Evolutionary conservation across 2,113 vertebrate species (phyloP), one percentile per base, ranked within the genome.

Genomic region (Oreamnos americanus): DNA sequence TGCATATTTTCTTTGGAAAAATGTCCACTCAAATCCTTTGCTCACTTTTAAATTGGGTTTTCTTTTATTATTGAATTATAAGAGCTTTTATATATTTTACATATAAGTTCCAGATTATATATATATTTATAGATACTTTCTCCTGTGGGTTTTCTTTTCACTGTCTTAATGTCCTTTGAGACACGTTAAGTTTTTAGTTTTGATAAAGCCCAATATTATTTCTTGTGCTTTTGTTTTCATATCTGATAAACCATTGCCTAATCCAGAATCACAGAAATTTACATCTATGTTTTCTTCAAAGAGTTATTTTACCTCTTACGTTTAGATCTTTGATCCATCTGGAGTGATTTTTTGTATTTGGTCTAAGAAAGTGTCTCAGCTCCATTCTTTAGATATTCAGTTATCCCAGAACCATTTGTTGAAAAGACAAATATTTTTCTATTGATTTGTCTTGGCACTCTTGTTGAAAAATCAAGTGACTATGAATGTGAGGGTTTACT

Each of bases 111-210:
- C 23, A 74, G 67, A 25, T 92, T 79, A 67, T 39, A 36, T 17
- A n/a, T 91, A 55, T 45, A 30, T 78, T 96, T 78, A n/a, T 33
- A 86, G 17, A 39, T 79, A 64, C 67, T 91, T 84, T 96, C 53
- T 85, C 49, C n/a, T 94, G 3, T 64, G 7, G 25, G 16, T 82
- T 67, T 7, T 88, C 30, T 79, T 82, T 45, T 85, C 11, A 74
- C 45, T 94, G 89, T n/a, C 6, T 58, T 79, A n/a, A 64, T 90
- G 6, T 88, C 39, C 53, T 97, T 97, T 85, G 39, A 97, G 94
- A 55, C 79, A 81, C 14, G 36, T 7, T 12, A 39, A 23, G 23
- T 64, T 87, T 78, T 86, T 97, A 49, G 47, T 62, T 92, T 94
- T 85, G n/a, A 62, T 76, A 60, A 87, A 96, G 26, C 25, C 30